Evolutionary conservation across 2,113 vertebrate species (phyloP).

Genomic region (Ophiodon elongatus): DNA sequence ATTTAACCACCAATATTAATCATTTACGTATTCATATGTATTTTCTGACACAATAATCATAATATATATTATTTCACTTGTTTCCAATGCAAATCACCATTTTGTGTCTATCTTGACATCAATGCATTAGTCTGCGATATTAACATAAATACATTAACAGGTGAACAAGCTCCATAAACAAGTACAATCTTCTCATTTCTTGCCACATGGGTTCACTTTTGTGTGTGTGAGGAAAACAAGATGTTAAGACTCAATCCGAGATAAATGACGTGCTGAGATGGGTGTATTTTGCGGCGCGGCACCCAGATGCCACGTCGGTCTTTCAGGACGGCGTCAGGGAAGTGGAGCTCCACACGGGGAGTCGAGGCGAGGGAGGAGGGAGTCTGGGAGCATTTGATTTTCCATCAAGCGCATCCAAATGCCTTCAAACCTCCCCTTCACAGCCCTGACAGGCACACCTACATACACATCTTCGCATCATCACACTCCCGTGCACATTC

Average conservation of each 20-base stretch:
- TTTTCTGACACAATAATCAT: background rate
- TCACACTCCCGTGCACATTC: slow-evolving; percentile 61
- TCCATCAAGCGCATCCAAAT: slow-evolving; percentile 56
- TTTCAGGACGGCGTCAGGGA: slow-evolving; percentile 37
- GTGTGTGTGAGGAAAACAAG: background rate
- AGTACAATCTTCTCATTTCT: background rate
- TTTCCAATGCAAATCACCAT: slow-evolving; percentile 2
- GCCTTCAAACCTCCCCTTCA: slow-evolving; percentile 53
- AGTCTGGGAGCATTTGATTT: slow-evolving; percentile 63
- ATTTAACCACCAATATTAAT: background rate
- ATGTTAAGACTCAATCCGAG: slow-evolving; percentile 24
- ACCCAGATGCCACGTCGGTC: slow-evolving; percentile 41
- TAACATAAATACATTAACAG: background rate
- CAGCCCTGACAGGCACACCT: slow-evolving; percentile 58
- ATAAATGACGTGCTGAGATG: slow-evolving; percentile 27
- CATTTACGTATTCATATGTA: background rate
- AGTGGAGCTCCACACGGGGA: slow-evolving; percentile 28
- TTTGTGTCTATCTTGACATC: background rate
- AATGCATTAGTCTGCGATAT: background rate
- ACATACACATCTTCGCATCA: slow-evolving; percentile 52
- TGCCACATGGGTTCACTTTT: background rate
- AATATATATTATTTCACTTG: background rate
- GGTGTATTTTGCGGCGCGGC: slow-evolving; percentile 11
- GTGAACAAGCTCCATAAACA: slow-evolving; percentile 7
- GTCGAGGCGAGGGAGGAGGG: slow-evolving; percentile 12